A percentile compares a stretch with the other conserved stretches of the same genome.
Evolutionary conservation across 2,888 invertebrate species (phyloP).

Genomic region (Thereva nobilitata): DNA sequence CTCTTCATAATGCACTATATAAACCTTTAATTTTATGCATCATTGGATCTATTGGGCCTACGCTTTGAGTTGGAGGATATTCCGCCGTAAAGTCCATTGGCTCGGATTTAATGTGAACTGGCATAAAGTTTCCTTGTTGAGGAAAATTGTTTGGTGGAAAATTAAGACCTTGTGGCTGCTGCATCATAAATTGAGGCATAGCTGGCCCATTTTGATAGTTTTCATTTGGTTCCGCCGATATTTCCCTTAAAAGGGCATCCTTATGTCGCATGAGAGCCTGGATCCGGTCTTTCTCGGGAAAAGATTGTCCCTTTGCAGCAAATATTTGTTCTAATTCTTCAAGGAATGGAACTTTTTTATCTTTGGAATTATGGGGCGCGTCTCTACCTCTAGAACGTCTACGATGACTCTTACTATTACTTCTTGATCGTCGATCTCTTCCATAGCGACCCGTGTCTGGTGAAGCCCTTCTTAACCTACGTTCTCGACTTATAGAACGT

Average conservation of each 20-base stretch:
- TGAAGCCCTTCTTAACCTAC: no score
- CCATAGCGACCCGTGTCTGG: not conserved
- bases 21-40: no score
- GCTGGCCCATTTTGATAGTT: no score
- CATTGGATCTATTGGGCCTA: no score
- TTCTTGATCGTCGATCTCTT: not conserved
- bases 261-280: not conserved
- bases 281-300: conserved; percentile 28
- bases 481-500: conserved; percentile 6
- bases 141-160: no score
- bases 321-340: conserved; percentile 35
- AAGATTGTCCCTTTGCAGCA: conserved; percentile 27
- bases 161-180: no score
- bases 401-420: not conserved
- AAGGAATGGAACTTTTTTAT: conserved; percentile 20
- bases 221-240: not conserved
- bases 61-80: no score
- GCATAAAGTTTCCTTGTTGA: no score
- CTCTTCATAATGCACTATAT: no score
- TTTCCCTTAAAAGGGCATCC: not conserved
- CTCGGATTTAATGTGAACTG: no score
- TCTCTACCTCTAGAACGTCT: conserved; percentile 1
- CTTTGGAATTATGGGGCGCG: not conserved
- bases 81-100: no score
- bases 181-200: no score